Evolutionary conservation across 2,888 invertebrate species (phyloP).

Genomic region (Agrotis puta): DNA sequence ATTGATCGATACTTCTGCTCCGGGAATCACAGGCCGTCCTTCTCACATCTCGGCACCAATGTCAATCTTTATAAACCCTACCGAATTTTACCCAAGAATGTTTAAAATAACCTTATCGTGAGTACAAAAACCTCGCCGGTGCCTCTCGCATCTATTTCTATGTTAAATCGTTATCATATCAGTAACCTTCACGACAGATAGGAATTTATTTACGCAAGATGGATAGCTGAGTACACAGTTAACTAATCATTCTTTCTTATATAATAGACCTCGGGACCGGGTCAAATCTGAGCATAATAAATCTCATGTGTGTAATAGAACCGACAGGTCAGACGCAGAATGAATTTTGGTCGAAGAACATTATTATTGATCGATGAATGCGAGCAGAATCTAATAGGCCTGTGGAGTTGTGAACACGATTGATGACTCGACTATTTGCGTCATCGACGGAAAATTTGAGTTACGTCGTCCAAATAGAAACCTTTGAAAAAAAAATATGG

Average conservation of each 20-base stretch:
- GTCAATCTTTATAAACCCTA: background rate
- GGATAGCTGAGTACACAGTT: conserved; percentile 46
- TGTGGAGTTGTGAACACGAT: conserved; percentile 25
- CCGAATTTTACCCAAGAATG: background rate
- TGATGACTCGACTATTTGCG: conserved; percentile 13
- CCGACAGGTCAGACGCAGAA: conserved; percentile 20
- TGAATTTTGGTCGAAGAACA: conserved; percentile 22
- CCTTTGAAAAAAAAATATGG: too few relatives aligned
- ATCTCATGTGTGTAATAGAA: conserved; percentile 41
- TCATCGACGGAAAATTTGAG: conserved; percentile 28
- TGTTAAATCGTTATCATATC: conserved; percentile 62
- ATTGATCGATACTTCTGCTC: too few relatives aligned
- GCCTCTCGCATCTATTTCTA: conserved; percentile 45
- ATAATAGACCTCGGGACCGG: conserved; percentile 52
- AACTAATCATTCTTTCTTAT: conserved; percentile 54
- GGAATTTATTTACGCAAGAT: conserved; percentile 61
- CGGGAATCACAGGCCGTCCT: too few relatives aligned
- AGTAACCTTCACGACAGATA: conserved; percentile 55
- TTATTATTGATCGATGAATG: conserved; percentile 25
- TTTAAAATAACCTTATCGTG: conserved; percentile 30
- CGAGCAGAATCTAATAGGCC: conserved; percentile 14
- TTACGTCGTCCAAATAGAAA: background rate
- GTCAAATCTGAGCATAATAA: conserved; percentile 41
- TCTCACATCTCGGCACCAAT: background rate
- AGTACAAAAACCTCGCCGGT: conserved; percentile 29